Percentiles rank a stretch among this genome's conserved stretches.
Conservation (phyloP, 2,888 invertebrate species). For the Molanna angustata region DNA sequence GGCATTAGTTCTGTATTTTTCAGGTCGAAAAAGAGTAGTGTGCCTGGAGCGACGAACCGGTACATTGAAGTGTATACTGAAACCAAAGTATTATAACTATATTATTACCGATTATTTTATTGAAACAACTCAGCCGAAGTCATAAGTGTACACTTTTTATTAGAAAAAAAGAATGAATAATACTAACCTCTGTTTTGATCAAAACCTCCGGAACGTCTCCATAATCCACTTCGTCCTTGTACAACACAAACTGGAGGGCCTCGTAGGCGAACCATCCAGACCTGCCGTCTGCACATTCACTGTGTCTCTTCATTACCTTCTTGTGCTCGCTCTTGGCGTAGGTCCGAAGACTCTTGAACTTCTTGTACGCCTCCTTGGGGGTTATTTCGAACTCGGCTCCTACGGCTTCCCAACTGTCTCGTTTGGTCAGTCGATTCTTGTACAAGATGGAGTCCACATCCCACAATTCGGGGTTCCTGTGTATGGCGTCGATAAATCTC, state of each 20-base stretch:
- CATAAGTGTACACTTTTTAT: too few relatives aligned
- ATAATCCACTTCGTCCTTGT: not conserved
- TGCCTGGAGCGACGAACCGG: too few relatives aligned
- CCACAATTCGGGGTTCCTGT: not conserved
- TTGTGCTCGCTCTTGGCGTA: slow-evolving; percentile 1
- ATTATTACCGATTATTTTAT: too few relatives aligned
- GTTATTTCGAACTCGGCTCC: not conserved
- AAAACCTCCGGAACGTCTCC: not conserved
- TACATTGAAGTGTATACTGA: too few relatives aligned
- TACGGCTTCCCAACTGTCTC: not conserved
- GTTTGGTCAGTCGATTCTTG: not conserved
- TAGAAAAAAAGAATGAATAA: too few relatives aligned
- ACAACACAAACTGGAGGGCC: not conserved
- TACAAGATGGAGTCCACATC: not conserved
- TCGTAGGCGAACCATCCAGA: not conserved
- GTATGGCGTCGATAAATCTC: not conserved
- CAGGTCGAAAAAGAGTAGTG: too few relatives aligned
- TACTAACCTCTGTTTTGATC: not conserved
- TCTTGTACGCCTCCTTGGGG: not conserved
- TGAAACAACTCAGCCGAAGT: too few relatives aligned
- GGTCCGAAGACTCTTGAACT: not conserved
- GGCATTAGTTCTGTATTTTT: too few relatives aligned
- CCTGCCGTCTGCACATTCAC: not conserved
- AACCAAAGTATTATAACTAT: too few relatives aligned
- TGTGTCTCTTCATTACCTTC: not conserved